phyloP scores from a whole-genome alignment of 2,113 vertebrate species.

The Plecotus auritus region DNA sequence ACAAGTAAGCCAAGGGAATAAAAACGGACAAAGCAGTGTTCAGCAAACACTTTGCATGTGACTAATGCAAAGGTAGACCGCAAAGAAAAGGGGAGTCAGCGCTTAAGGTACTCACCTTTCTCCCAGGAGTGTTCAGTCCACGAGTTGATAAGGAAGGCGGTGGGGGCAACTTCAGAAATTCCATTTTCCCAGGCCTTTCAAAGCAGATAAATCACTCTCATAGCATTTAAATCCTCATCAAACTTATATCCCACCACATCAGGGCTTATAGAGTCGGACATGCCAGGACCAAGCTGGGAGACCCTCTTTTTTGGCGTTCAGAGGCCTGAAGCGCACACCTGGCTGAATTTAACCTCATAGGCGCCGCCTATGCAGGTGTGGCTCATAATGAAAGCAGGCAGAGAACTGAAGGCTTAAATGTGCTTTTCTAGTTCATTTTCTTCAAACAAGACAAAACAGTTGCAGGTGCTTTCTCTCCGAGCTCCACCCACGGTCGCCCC shows the following conservation, averaged over 20 bases:
- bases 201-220: background rate
- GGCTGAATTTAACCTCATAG: background rate
- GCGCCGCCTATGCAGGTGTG: background rate
- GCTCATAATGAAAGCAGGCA: background rate
- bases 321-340: too few relatives aligned
- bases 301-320: background rate
- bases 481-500: background rate
- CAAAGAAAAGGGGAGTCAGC: background rate
- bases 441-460: background rate
- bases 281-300: too few relatives aligned
- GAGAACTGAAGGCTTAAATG: background rate
- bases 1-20: background rate
- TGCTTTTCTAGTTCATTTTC: background rate
- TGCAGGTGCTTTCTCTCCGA: background rate
- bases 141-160: background rate
- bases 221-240: background rate
- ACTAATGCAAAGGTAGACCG: background rate
- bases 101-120: background rate
- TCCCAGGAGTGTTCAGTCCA: background rate
- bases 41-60: background rate
- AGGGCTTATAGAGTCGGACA: background rate
- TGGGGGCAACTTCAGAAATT: background rate
- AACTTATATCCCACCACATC: background rate
- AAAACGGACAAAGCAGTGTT: background rate
- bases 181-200: background rate